Evolutionary conservation across 2,888 invertebrate species (phyloP), one percentile per base, ranked within the genome.

Genomic region (Polyploca ridens): DNA sequence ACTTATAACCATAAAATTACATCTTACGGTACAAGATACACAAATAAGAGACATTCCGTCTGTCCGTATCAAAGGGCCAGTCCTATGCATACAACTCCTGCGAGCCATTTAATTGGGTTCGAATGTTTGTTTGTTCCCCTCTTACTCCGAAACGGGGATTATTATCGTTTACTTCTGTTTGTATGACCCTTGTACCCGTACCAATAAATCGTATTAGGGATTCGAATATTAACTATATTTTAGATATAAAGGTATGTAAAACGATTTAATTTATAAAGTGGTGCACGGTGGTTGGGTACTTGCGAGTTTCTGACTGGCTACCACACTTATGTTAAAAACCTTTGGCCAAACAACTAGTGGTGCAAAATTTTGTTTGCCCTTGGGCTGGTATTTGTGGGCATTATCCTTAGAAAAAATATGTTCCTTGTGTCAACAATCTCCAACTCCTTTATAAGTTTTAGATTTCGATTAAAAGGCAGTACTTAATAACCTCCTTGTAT

Each of bases 71-170:
- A 78, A 75, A 77, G 75, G 72, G 69, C 60, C 68, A 75, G 82
- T 90, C 90, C 90, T 91, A 86, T 82, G 75, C 83, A 90, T 82
- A 91, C 91, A 90, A 76, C 79, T 77, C 71, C 72, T 76, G 77
- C 75, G 78, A 79, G 78, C 85, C 87, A 89, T 90, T 90, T 90
- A 91, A 90, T 91, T 90, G 90, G 90, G 88, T 82, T 77, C 81
- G 78, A 79, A 81, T 83, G 85, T 89, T 83, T 89, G 84, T 87
- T 83, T 86, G 86, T 82, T 74, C 79, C 73, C 74, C 71, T 76
- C 68, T 63, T 64, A 62, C 58, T 58, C 57, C 64, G 65, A 62
- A 72, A 64, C 75, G 77, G 76, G 79, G 78, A 84, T 83, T 87
- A 87, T 84, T 82, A 83, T 81, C 81, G 77, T 78, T 73, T 38